phyloP scores from a whole-genome alignment of 2,113 vertebrate genomes.

The Porphyrio hochstetteri region DNA sequence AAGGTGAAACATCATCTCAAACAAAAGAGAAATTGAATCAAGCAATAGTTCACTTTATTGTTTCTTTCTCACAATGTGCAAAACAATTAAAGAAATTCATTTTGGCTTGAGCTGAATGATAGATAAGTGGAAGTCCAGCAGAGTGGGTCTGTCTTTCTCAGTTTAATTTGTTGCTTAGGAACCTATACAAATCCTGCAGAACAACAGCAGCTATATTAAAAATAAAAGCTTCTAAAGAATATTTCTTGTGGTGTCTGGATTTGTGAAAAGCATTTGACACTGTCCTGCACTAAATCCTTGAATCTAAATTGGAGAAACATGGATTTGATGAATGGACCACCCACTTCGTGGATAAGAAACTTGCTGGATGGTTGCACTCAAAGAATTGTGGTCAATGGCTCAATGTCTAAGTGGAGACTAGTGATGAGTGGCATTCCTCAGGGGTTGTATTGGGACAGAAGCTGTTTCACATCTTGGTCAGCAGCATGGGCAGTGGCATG shows the following conservation, averaged over 20 bases:
- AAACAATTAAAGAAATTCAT: not conserved
- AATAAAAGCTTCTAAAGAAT: not conserved
- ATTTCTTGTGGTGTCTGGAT: not conserved
- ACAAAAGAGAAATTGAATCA: not conserved
- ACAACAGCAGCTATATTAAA: not conserved
- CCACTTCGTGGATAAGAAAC: no score
- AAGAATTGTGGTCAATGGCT: no score
- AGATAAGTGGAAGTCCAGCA: not conserved
- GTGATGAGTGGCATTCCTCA: no score
- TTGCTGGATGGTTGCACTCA: no score
- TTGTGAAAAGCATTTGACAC: no score
- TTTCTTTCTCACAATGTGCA: not conserved
- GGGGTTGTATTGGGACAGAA: no score
- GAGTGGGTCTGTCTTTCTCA: not conserved
- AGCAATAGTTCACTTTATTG: not conserved
- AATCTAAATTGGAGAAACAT: no score
- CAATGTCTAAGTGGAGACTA: no score
- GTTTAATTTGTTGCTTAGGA: not conserved
- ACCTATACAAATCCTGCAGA: not conserved
- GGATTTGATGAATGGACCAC: no score
- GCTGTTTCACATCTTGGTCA: no score
- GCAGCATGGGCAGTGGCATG: no score
- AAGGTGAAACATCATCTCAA: not conserved
- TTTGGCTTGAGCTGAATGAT: not conserved
- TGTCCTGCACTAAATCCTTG: no score